Base-by-base conservation (phyloP, 1,140 invertebrate species). In the Hylaeus anthracinus region DNA sequence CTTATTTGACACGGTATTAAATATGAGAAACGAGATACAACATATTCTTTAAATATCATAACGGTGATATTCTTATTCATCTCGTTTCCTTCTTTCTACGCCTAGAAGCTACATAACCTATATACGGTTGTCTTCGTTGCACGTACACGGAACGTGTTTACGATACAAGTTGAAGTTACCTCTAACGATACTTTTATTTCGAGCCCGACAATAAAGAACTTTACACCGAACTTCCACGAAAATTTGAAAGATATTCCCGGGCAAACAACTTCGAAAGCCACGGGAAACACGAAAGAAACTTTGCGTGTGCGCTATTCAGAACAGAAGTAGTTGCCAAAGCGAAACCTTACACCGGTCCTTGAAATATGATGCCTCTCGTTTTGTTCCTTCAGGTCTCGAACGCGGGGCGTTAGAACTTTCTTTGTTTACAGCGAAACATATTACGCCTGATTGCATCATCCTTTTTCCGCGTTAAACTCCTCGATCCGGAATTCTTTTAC, bases 231-330 rank as follows among this genome's bases (percentile, higher is more conserved):
- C 41, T 73, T 45, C 0, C 2, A 26, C 1, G 56, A 10, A 48
- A 73, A 66, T 79, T 72, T 72, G 65, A 73, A 79, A 63, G 61
- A 60, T 65, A 48, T 79, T 79, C 61, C 55, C n/a, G 55, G 58
- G 48, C 70, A 73, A 65, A 73, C 77, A 79, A 79, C 61, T 51
- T 39, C 6, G 61, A 58, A 51, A 65, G 3, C 43, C 26, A 48
- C 39, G 48, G 5, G 26, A 45, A 56, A 72, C 51, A 5, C n/a
- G 5, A 61, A 37, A 8, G 60, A 41, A 73, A 64, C 55, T 81
- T 51, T 2, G 37, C 12, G 41, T 48, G 37, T 43, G 26, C n/a
- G 37, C 43, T 43, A 73, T 53, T 69, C 14, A 0, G 51, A 74
- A 37, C 51, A 48, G 58, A 77, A 72, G n/a, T 64, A 60, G n/a